Percentiles rank a stretch among this genome's conserved stretches.
Conservation (phyloP, 2,888 invertebrate genomes). For the Lasioglossum villosulum region DNA sequence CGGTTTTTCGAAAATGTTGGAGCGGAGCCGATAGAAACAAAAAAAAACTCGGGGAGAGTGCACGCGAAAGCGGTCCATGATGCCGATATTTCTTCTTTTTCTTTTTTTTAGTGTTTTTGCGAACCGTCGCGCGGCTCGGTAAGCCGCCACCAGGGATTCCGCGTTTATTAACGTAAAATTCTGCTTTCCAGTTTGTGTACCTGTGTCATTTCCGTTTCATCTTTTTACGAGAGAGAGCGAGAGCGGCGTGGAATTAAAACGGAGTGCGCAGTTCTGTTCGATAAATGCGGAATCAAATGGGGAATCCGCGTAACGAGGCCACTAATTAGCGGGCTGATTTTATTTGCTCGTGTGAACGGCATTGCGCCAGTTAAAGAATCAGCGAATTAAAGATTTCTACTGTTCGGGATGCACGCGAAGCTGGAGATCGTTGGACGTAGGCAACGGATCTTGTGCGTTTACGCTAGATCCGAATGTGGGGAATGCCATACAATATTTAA, state of each 20-base stretch:
- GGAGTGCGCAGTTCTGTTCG: background rate
- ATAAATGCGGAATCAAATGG: slow-evolving; percentile 6
- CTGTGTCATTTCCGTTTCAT: background rate
- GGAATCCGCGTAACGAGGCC: background rate
- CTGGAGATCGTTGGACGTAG: background rate
- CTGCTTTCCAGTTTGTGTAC: slow-evolving; percentile 18
- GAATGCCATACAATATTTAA: no score
- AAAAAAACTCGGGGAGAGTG: background rate
- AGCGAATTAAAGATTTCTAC: background rate
- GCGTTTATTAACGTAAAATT: slow-evolving; percentile 40
- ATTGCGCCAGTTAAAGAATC: background rate
- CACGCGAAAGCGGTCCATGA: slow-evolving; percentile 21
- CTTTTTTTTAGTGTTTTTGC: background rate
- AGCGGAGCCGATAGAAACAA: slow-evolving; percentile 22
- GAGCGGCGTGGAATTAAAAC: slow-evolving; percentile 14
- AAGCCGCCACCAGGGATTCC: slow-evolving; percentile 22
- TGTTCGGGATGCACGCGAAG: background rate
- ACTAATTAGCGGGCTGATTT: slow-evolving; percentile 34
- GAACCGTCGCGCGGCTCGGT: background rate
- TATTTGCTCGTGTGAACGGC: background rate
- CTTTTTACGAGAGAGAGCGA: no score
- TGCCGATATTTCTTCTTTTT: slow-evolving; percentile 24
- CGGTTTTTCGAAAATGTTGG: background rate
- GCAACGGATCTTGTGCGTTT: background rate
- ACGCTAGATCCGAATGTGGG: no score